Percentiles rank a stretch among this genome's conserved stretches.
phyloP scores from a whole-genome alignment of 2,797 vertebrate genomes.

The Brachyalestes nurse region DNA sequence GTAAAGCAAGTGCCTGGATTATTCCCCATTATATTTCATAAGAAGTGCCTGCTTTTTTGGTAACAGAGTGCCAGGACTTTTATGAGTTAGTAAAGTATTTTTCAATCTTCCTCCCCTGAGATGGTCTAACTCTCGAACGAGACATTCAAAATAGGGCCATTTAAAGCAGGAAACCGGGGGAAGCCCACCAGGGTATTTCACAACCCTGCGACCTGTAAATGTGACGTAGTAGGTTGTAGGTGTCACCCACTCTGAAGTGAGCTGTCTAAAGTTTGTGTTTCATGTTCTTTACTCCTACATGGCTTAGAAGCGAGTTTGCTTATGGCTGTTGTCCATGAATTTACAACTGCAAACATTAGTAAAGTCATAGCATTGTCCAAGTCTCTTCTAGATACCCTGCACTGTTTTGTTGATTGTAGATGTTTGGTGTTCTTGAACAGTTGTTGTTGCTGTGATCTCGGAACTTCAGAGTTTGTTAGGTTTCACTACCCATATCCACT shows the following conservation, averaged over 20 bases:
- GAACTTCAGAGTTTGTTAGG: not conserved
- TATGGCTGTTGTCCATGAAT: not conserved
- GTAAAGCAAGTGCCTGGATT: not conserved
- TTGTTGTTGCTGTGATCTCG: too few relatives aligned
- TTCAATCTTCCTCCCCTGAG: constrained; percentile 1
- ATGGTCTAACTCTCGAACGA: not conserved
- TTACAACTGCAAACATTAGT: not conserved
- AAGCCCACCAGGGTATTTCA: constrained; percentile 59
- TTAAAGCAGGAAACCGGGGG: constrained; percentile 45
- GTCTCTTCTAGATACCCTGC: not conserved
- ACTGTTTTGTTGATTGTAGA: not conserved
- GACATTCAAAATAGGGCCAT: constrained; percentile 19
- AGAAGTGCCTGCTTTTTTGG: not conserved
- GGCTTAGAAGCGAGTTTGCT: not conserved
- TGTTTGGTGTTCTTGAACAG: too few relatives aligned
- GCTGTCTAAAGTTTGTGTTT: constrained; percentile 14
- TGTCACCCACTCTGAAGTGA: constrained; percentile 44
- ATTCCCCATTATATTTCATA: not conserved
- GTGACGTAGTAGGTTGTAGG: constrained; percentile 31
- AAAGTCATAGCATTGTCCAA: not conserved
- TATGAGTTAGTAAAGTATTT: not conserved
- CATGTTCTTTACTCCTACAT: constrained; percentile 41
- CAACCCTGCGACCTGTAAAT: constrained; percentile 37
- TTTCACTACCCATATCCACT: not conserved
- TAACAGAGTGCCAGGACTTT: constrained; percentile 8